Base-by-base conservation (phyloP, 2,113 vertebrate genomes). In the Meleagris gallopavo region DNA sequence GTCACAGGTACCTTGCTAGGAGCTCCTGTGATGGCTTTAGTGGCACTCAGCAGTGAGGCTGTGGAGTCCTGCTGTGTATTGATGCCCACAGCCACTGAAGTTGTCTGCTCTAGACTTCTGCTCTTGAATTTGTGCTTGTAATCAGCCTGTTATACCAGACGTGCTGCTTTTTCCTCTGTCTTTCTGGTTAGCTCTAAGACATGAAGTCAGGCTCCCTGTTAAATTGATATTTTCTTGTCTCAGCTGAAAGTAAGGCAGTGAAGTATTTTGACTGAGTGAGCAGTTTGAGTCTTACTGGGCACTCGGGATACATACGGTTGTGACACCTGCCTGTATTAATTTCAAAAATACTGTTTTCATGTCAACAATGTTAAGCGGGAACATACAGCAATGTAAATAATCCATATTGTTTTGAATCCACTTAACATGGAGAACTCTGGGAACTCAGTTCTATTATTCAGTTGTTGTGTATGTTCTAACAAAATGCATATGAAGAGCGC, bases 81-180 rank as follows among this genome's bases (percentile, higher is more conserved):
- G n/a, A 36, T 76, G 36, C 30, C 40, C 22, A 14, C 10, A 24
- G 2, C 18, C 18, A 3, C 6, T 81, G 32, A 17, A 69, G 20
- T 9, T 76, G 24, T 48, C 13, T 36, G 6, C 20, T 72, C n/a
- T 25, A 5, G 54, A 27, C 17, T 34, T 32, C 29, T 40, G 6
- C 36, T 1, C 1, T 32, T 67, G 48, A 19, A n/a, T 74, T 64
- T 7, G 2, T 15, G 1, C 21, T 29, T 66, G 24, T n/a, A 66
- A 18, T 60, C 22, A 43, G 36, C 13, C 9, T 46, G 52, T 11
- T 50, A 10, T n/a, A 0, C n/a, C 8, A 11, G 66, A 34, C 27
- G 50, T 65, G 74, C 55, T 84, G 69, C 52, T 58, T 66, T 81
- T 50, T 61, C 32, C 46, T 58, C 13, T 34, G 27, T n/a, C 38